Base-by-base conservation (phyloP, 92 coral and sea anemone species). In the Zoanthus sansibaricus region DNA sequence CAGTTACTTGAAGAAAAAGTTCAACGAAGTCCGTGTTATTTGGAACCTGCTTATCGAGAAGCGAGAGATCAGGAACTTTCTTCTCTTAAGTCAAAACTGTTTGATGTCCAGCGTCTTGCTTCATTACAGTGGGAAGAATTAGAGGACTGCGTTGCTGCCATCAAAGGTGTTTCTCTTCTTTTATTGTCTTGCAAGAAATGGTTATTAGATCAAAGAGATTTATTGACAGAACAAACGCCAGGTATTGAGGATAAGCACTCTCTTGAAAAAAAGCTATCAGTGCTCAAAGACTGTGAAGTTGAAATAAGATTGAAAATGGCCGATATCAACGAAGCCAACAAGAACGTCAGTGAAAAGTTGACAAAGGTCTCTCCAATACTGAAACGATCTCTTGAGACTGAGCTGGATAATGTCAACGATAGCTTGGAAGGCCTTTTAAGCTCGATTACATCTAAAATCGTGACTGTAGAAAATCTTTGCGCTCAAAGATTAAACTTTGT, bases 141-240 rank as follows among this genome's bases (percentile, higher is more conserved):
- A 9, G 87, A 93, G 51, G 78, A 86, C 33, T 89, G 93, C 56
- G 84, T 91, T 6, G 78, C 33, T 32, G 89, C 86, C 33, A 90
- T 91, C 2, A 80, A 62, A 16, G 89, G 86, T 48, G 79, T 89
- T 20, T 72, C 91, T 55, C 86, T 45, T 12, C 73, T 83, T 54
- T 87, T 93, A 45, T 86, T 87, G 31, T 87, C 92, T 8, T 91
- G 93, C 77, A 91, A 91, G 70, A 89, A 89, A 51, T 95, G 94
- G 94, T 77, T 94, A 15, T 79, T 86, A 33, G 87, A 86, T 62
- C 91, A 92, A 74, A 89, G 87, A 76, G 90, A 75, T 16, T 30
- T 91, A 68, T 78, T 92, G 7, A 25, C 14, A 4, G 87, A 59
- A 10, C 87, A 83, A 20, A 75, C 86, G 20, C 73, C 91, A 9